Conservation (phyloP, 2,888 invertebrate genomes). For the Temnothorax ravouxi region DNA sequence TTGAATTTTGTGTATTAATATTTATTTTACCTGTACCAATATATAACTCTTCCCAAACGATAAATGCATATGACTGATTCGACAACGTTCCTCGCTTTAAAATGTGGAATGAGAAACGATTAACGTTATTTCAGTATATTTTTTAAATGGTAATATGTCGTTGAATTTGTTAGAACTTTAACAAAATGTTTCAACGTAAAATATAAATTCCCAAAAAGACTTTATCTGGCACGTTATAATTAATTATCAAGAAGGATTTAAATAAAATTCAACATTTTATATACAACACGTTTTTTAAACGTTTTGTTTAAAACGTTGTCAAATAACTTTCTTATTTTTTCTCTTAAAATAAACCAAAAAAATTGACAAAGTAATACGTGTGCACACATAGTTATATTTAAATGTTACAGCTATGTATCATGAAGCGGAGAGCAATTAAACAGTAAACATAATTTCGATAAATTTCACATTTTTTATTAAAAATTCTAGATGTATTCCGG, state of each 20-base stretch:
- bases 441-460: conserved; percentile 13
- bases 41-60: conserved; percentile 14
- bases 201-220: background rate
- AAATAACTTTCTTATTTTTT: background rate
- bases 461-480: conserved; percentile 5
- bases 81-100: background rate
- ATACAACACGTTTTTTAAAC: background rate
- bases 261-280: background rate
- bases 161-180: background rate
- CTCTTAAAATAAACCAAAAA: background rate
- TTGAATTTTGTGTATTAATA: conserved; percentile 11
- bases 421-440: conserved; percentile 15
- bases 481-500: background rate
- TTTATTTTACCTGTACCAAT: conserved; percentile 12
- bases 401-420: background rate
- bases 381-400: background rate
- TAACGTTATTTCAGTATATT: background rate
- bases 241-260: background rate
- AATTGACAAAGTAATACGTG: background rate
- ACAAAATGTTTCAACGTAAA: background rate
- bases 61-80: background rate
- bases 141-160: background rate
- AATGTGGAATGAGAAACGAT: background rate
- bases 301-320: too few species aligned
- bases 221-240: background rate